Evolutionary conservation across 30 jellyfish, hydroid and myxozoan species (phyloP).

Genomic region (Aurelia sp.): DNA sequence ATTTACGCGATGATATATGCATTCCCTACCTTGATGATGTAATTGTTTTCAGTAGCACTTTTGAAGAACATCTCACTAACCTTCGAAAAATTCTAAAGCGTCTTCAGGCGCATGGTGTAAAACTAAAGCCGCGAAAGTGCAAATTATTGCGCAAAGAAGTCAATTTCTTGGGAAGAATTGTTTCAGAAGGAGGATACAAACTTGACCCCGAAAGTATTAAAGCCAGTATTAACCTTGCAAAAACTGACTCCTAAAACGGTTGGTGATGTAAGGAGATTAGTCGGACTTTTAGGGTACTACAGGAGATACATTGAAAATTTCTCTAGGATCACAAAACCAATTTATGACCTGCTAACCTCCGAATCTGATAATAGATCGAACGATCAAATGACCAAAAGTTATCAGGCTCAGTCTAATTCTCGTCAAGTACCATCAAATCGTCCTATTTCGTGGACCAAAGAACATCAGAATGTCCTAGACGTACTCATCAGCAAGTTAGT

Average conservation of each 20-base stretch:
- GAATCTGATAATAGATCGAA: neutral
- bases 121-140: constrained; percentile 14
- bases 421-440: constrained; percentile 12
- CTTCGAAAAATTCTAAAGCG: constrained; percentile 4
- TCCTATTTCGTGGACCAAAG: constrained; percentile 28
- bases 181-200: constrained; percentile 30
- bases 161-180: constrained; percentile 33
- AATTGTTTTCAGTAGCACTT: constrained; percentile 52
- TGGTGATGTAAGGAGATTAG: constrained; percentile 28
- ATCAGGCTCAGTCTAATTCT: neutral
- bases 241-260: constrained; percentile 30
- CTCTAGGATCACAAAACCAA: constrained; percentile 35
- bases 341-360: constrained; percentile 8
- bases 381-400: neutral
- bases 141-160: too few relatives aligned
- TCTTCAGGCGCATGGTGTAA: constrained; percentile 18
- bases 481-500: constrained; percentile 1
- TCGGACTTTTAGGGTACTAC: constrained; percentile 37
- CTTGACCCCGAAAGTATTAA: constrained; percentile 22
- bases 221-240: constrained; percentile 17
- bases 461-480: constrained; percentile 16
- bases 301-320: constrained; percentile 35
- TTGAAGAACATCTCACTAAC: constrained; percentile 17
- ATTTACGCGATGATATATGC: constrained; percentile 34
- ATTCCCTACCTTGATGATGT: constrained; percentile 12